Evolutionary conservation across 2,113 vertebrate species (phyloP).

Genomic region (Sturnira hondurensis): DNA sequence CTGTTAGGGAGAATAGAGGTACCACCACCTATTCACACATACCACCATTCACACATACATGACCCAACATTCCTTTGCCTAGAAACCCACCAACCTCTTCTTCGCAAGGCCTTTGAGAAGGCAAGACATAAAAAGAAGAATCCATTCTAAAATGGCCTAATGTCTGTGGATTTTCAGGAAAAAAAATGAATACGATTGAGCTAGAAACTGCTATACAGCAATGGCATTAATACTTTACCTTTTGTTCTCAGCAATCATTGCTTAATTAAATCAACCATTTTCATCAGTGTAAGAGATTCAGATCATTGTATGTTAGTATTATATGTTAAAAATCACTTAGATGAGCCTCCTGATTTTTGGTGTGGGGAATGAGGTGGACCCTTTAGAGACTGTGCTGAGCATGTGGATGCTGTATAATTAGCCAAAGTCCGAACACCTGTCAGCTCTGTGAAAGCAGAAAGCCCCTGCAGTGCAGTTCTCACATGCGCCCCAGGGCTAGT

Average conservation of each 20-base stretch:
- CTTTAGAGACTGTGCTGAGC: background rate
- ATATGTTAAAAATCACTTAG: background rate
- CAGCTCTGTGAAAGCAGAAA: background rate
- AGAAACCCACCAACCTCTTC: background rate
- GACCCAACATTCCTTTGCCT: background rate
- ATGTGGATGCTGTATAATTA: background rate
- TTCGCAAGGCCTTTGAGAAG: background rate
- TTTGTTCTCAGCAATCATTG: background rate
- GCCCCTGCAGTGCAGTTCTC: background rate
- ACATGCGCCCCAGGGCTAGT: background rate
- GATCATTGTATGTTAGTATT: background rate
- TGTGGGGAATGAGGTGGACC: background rate
- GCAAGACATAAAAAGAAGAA: background rate
- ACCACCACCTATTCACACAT: no score
- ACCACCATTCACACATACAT: background rate
- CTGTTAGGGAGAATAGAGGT: no score
- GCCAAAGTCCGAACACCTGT: background rate
- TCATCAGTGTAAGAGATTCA: background rate
- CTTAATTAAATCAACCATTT: slow-evolving; percentile 38
- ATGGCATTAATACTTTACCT: background rate
- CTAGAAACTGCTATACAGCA: background rate
- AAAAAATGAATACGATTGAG: background rate
- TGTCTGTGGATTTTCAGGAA: background rate
- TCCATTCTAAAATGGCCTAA: background rate
- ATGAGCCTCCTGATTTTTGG: background rate